Percentiles rank a stretch among this genome's conserved stretches.
Evolutionary conservation across 1,140 invertebrate species (phyloP).

Genomic region (Cataglyphis hispanica): DNA sequence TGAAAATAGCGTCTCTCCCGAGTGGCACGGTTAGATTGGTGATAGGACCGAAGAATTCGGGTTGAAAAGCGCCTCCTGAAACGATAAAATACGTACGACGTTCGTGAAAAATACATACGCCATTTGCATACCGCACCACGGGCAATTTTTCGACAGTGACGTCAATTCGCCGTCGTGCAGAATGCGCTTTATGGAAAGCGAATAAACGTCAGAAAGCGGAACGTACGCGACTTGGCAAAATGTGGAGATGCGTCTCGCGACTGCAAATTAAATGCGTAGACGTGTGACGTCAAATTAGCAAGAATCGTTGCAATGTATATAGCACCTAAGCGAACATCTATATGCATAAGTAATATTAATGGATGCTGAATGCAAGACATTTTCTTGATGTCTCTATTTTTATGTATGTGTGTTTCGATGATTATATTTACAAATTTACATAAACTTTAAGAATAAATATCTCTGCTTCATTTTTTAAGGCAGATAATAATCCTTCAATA

Average conservation of each 20-base stretch:
- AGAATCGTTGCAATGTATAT: conserved; percentile 26
- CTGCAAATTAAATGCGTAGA: conserved; percentile 59
- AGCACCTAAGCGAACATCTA: conserved; percentile 27
- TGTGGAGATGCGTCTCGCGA: conserved; percentile 34
- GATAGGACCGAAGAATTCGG: conserved; percentile 93
- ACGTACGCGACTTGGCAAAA: conserved; percentile 45
- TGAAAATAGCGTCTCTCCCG: conserved; percentile 95
- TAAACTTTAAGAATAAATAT: not conserved
- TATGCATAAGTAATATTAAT: conserved; percentile 21
- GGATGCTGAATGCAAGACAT: not conserved
- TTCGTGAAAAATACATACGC: conserved; percentile 61
- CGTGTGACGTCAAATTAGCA: conserved; percentile 55
- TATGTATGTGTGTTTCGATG: not conserved
- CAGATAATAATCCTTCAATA: not conserved
- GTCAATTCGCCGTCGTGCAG: conserved; percentile 46
- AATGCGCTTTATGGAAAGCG: conserved; percentile 50
- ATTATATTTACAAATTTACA: not conserved
- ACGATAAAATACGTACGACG: conserved; percentile 61
- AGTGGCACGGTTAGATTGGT: conserved; percentile 94
- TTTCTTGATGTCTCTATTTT: not conserved
- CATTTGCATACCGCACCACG: conserved; percentile 57
- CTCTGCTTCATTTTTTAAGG: not conserved
- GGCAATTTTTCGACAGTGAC: conserved; percentile 47
- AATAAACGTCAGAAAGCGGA: conserved; percentile 53
- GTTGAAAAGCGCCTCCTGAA: conserved; percentile 91